Conservation (phyloP, 2,113 vertebrate genomes). For the Nansenia antarctica region DNA sequence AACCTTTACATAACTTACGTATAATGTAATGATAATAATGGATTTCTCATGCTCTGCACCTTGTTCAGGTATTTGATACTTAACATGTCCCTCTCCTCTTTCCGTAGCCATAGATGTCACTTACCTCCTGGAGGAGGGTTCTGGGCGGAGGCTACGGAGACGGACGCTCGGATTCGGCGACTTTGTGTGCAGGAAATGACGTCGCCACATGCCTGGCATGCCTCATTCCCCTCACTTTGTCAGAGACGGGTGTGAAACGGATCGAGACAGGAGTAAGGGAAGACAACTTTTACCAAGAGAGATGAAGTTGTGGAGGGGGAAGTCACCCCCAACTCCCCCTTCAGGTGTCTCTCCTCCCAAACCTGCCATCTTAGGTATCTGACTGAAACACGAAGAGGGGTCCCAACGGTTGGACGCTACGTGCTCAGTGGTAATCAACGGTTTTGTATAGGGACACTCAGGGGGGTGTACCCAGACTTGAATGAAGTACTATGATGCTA, state of each 20-base stretch:
- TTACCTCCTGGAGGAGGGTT: conserved; percentile 94
- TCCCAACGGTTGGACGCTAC: conserved; percentile 35
- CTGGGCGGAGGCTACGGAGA: conserved; percentile 87
- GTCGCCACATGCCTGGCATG: conserved; percentile 41
- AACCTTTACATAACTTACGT: no score
- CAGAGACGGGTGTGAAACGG: conserved; percentile 45
- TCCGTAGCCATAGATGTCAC: conserved; percentile 94
- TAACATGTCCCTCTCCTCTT: conserved; percentile 32
- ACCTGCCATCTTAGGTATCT: conserved; percentile 44
- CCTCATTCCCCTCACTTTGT: conserved; percentile 48
- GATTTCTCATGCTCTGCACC: no score
- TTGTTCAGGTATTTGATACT: no score
- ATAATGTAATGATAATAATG: no score
- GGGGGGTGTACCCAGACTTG: conserved; percentile 49
- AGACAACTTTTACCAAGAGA: conserved; percentile 41
- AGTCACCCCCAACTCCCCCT: conserved; percentile 42
- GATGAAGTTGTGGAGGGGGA: conserved; percentile 31
- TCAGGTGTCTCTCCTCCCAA: conserved; percentile 58
- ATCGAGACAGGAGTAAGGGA: conserved; percentile 41
- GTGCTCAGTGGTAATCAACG: conserved; percentile 44
- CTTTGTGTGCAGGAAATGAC: conserved; percentile 89
- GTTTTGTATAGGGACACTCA: conserved; percentile 40
- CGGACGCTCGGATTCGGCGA: conserved; percentile 87
- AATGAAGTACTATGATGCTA: conserved; percentile 64
- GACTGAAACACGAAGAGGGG: not conserved